Evolutionary conservation across 1,140 invertebrate species (phyloP).

Genomic region (Euwallacea similis): DNA sequence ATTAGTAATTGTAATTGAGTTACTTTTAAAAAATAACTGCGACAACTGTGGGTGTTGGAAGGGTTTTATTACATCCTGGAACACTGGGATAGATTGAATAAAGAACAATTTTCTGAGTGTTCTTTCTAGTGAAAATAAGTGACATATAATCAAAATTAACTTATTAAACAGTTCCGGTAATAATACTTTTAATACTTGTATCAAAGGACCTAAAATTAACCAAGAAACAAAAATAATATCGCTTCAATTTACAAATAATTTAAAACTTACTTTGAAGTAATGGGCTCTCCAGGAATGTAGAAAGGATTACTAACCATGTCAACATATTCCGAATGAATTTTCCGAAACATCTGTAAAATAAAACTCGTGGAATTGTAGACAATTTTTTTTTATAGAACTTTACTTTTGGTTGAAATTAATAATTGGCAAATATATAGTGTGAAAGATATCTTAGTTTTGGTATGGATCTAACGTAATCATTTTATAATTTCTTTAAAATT

Average conservation of each 20-base stretch:
- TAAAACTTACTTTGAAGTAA: constrained; percentile 72
- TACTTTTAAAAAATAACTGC: too few relatives aligned
- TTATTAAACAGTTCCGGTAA: constrained; percentile 56
- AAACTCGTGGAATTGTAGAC: neutral
- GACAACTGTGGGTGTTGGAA: neutral
- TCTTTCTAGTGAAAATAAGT: neutral
- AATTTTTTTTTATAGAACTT: neutral
- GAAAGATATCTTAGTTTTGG: neutral
- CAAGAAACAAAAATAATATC: neutral
- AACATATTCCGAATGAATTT: constrained; percentile 87
- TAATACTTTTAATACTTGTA: constrained; percentile 63
- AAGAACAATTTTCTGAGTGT: neutral
- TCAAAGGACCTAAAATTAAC: constrained; percentile 63
- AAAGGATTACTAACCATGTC: constrained; percentile 95
- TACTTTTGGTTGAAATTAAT: neutral
- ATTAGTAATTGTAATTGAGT: too few relatives aligned
- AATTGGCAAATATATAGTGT: neutral
- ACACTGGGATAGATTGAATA: neutral
- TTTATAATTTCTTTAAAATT: too few relatives aligned
- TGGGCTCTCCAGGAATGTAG: constrained; percentile 83
- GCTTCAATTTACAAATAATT: constrained; percentile 13
- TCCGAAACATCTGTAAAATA: constrained; percentile 75
- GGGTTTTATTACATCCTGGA: neutral
- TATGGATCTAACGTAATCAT: neutral
- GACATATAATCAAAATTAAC: too few relatives aligned